Evolutionary conservation across 1,140 invertebrate genomes (phyloP).

Genomic region (Hormaphis cornu): DNA sequence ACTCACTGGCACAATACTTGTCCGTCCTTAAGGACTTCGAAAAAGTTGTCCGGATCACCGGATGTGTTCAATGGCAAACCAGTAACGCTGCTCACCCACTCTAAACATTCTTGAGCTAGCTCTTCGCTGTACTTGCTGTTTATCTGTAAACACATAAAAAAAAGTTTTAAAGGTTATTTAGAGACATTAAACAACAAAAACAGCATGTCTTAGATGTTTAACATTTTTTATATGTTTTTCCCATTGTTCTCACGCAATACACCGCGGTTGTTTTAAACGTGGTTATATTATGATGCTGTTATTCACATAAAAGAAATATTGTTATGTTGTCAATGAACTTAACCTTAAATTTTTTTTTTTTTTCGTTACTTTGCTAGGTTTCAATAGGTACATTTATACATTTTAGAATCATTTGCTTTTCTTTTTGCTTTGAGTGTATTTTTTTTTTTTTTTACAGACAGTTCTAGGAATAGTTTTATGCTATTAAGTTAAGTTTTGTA

Average conservation of each 20-base stretch:
- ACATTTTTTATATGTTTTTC: background rate
- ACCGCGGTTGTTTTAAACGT: background rate
- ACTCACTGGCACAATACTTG: slow-evolving; percentile 71
- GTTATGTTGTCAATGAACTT: too few relatives aligned
- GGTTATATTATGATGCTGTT: too few relatives aligned
- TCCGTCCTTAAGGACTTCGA: slow-evolving; percentile 76
- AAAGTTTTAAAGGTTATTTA: slow-evolving; percentile 12
- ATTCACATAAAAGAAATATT: background rate
- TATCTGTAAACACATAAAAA: slow-evolving; percentile 59
- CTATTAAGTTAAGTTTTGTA: too few relatives aligned
- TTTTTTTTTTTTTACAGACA: too few relatives aligned
- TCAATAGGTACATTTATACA: too few relatives aligned
- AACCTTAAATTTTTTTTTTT: background rate
- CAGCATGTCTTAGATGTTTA: background rate
- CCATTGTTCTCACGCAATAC: background rate
- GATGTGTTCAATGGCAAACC: slow-evolving; percentile 67
- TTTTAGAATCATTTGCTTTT: too few relatives aligned
- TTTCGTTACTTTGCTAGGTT: too few relatives aligned
- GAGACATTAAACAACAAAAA: background rate
- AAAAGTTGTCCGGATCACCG: slow-evolving; percentile 87
- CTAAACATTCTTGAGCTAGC: slow-evolving; percentile 74
- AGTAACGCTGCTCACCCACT: slow-evolving; percentile 80
- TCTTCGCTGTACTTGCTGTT: slow-evolving; percentile 93
- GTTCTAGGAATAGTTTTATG: too few relatives aligned
- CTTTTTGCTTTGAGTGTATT: too few relatives aligned